Evolutionary conservation across 2,113 vertebrate species (phyloP), one percentile per base, ranked within the genome.

Genomic region (Megaceryle torquata): DNA sequence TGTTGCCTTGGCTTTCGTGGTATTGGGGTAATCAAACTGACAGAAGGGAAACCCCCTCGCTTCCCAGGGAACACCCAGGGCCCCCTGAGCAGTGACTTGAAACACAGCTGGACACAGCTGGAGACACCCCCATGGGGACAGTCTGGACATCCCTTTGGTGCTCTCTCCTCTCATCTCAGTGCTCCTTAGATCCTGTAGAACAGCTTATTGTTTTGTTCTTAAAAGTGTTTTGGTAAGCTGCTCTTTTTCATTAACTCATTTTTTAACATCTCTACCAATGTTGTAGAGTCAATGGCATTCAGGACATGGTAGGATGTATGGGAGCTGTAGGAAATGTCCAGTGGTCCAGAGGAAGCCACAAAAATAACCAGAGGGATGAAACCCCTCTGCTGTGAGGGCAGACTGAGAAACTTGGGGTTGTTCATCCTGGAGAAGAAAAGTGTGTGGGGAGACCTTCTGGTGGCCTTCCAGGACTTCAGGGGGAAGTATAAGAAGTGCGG

Each of bases 271-370:
- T 16, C 11, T 50, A 4, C 4, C 2, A 1, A 5, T 39, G 28
- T 35, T 18, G 15, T 11, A 13, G 1, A 8, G 31, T 2, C 1
- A 2, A 11, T 18, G 24, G 11, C 10, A 14, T 5, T 33, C 2
- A 31, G 28, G 63, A 43, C 26, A 11, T 7, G 43, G 28, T 29
- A 29, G 39, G 18, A 65, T 65, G 8, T 43, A 43, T 19, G 26
- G 25, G 61, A 28, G 39, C 17, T 41, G 61, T 39, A 64, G 37
- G 37, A 41, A 26, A 16, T 64, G 61, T 9, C 39, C 19, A 20
- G 37, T 16, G 37, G 60, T 39, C 24, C 25, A 63, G 60, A 39
- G 35, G 25, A 63, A 16, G 35, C 15, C 60, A 63, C 60, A 63
- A 25, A 63, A 63, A 28, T 63, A 37, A 9, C 15, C 37, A 39